These are phyloP conservation scores for Acanthoscelides obtectus DNA, from an alignment of 2,888 invertebrate genomes.

Conservation along the genomic window DNA sequence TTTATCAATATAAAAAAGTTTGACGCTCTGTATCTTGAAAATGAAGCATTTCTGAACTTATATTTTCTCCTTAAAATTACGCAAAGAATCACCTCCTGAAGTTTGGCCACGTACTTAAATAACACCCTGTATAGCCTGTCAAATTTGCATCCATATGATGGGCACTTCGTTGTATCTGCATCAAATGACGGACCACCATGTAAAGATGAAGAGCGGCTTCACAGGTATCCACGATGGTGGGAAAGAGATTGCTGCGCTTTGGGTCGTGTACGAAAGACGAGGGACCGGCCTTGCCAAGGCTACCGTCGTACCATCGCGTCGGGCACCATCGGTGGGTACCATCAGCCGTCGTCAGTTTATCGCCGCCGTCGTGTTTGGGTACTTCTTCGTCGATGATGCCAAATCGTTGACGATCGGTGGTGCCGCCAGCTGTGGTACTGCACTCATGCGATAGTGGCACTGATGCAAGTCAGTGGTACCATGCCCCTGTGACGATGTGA, in stretches of 20 bases:
- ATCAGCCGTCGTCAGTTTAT: neutral
- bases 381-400: neutral
- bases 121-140: no score
- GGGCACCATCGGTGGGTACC: neutral
- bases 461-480: neutral
- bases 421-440: neutral
- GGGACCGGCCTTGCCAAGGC: neutral
- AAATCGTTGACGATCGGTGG: neutral
- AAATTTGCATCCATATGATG: no score
- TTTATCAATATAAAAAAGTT: no score
- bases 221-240: neutral
- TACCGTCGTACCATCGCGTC: neutral
- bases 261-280: neutral
- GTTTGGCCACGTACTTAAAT: no score
- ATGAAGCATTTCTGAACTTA: no score
- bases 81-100: no score
- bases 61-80: no score
- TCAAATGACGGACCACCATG: neutral
- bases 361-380: neutral
- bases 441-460: neutral
- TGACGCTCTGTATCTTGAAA: no score
- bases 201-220: neutral
- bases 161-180: no score
- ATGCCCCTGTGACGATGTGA: neutral
- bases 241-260: neutral